Conservation (phyloP, 2,797 vertebrate species). For the Sus cebifrons region DNA sequence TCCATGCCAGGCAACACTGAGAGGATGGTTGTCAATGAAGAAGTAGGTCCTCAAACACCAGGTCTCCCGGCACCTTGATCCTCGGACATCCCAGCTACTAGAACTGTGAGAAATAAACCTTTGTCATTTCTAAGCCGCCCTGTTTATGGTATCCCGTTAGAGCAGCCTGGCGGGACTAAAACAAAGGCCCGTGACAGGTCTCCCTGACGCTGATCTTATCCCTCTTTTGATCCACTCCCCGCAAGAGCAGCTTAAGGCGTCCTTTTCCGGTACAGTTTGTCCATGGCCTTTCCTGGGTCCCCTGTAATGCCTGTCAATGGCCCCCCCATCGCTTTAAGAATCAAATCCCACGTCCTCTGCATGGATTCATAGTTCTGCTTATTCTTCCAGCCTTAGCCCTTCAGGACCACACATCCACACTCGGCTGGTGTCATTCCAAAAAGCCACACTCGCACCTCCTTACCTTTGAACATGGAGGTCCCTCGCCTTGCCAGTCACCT, state of each 20-base stretch:
- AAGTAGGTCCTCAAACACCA: not conserved
- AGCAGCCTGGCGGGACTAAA: not conserved
- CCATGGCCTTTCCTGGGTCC: not conserved
- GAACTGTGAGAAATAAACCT: not conserved
- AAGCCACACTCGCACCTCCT: not conserved
- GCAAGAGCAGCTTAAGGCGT: not conserved
- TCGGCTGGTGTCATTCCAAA: not conserved
- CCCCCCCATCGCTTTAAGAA: not conserved
- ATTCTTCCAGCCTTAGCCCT: not conserved
- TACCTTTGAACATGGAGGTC: not conserved
- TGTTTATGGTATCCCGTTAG: not conserved
- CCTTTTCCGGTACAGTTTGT: not conserved
- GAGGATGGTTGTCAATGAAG: not conserved
- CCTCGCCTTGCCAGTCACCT: not conserved
- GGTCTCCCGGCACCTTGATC: not conserved
- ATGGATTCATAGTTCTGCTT: not conserved
- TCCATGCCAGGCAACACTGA: not conserved
- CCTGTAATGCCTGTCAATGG: not conserved
- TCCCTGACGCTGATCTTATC: not conserved
- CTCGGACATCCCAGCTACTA: not conserved
- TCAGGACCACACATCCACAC: not conserved
- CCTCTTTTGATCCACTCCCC: not conserved
- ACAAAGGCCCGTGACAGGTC: not conserved
- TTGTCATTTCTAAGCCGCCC: not conserved
- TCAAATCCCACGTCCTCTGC: not conserved